Conservation (phyloP, 2,113 vertebrate species). For the Eulemur macaco region DNA sequence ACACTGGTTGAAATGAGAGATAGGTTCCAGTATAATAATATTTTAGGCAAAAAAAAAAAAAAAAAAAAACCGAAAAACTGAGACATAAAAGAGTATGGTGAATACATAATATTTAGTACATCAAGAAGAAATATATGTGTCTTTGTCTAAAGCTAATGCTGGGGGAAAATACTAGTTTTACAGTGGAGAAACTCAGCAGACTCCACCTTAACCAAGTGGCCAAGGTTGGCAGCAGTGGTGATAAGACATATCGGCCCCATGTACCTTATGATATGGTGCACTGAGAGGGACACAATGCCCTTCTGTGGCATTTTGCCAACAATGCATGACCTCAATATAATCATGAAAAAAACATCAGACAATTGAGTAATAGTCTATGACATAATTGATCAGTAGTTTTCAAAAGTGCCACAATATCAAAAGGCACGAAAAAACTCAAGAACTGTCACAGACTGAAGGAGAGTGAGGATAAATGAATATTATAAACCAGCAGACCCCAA, state of each 20-base stretch:
- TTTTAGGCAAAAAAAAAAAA: neutral
- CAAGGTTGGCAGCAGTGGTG: no score
- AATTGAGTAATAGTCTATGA: neutral
- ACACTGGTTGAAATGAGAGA: neutral
- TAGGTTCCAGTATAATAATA: neutral
- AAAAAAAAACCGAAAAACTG: no score
- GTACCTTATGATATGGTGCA: rapidly evolving
- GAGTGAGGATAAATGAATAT: rapidly evolving
- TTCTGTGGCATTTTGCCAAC: neutral
- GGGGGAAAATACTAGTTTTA: neutral
- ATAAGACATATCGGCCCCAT: neutral
- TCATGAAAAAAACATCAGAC: neutral
- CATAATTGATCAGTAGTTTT: neutral
- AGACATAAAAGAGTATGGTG: neutral
- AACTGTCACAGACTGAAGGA: neutral
- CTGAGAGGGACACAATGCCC: neutral
- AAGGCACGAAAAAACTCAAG: neutral
- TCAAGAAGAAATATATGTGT: neutral
- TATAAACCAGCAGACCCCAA: no score
- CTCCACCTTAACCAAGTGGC: neutral
- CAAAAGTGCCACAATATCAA: neutral
- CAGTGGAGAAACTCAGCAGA: rapidly evolving
- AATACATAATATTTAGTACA: neutral
- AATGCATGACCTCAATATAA: rapidly evolving
- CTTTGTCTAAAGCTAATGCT: neutral